Conservation (phyloP, 2,797 vertebrate species). For the Notolepis coatsorum region DNA sequence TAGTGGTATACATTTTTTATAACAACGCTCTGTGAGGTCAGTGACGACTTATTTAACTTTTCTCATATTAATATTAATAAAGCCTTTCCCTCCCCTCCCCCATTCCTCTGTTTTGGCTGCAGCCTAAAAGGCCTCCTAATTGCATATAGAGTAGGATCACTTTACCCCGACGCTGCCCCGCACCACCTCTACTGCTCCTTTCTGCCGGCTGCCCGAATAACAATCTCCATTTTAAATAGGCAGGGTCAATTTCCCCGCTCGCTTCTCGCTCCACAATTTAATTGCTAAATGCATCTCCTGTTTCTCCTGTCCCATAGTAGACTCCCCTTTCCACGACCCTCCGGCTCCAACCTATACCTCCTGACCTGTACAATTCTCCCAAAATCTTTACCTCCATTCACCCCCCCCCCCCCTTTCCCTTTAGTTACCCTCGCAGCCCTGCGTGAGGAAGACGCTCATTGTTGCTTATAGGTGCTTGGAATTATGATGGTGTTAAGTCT, state of each 20-base stretch:
- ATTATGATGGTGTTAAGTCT: conserved; percentile 49
- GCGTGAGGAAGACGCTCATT: conserved; percentile 36
- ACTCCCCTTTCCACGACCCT: conserved; percentile 27
- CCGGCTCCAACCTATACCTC: not conserved
- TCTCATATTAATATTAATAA: too few species aligned
- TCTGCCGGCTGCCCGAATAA: conserved; percentile 61
- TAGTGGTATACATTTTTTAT: too few species aligned
- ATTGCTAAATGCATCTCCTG: conserved; percentile 73
- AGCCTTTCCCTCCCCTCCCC: not conserved
- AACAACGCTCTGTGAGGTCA: too few species aligned
- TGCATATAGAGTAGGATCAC: conserved; percentile 72
- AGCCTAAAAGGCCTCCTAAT: conserved; percentile 68
- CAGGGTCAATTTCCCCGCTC: conserved; percentile 72
- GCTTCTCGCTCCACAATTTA: conserved; percentile 65
- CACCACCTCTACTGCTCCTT: conserved; percentile 47
- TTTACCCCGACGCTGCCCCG: conserved; percentile 64
- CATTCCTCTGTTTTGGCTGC: conserved; percentile 36
- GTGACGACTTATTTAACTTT: too few species aligned
- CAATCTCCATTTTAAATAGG: conserved; percentile 72
- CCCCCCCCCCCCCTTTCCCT: conserved; percentile 23
- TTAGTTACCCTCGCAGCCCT: conserved; percentile 20
- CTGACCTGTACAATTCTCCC: conserved; percentile 22
- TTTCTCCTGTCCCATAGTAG: conserved; percentile 58
- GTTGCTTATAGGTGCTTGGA: conserved; percentile 45
- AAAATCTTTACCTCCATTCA: conserved; percentile 49